Evolutionary conservation across 2,113 vertebrate genomes (phyloP).

Genomic region (Gallinago media): DNA sequence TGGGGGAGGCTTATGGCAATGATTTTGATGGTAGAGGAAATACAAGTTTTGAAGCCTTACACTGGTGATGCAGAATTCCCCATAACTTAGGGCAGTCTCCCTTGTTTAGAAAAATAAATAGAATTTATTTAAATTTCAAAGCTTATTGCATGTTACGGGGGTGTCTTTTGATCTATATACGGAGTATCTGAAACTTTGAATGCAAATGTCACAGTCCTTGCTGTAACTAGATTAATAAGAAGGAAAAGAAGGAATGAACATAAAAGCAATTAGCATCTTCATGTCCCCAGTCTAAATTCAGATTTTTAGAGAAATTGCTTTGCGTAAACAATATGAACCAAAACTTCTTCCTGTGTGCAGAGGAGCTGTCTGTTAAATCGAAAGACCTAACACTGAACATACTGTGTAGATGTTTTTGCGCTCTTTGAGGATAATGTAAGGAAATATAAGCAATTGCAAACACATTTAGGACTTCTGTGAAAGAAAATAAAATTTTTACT

Average conservation of each 20-base stretch:
- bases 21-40: background rate
- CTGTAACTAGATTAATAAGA: constrained; percentile 22
- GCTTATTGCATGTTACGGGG: background rate
- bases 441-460: background rate
- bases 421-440: background rate
- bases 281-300: background rate
- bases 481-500: background rate
- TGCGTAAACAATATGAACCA: background rate
- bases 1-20: background rate
- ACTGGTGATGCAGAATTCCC: background rate
- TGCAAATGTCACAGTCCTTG: background rate
- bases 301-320: background rate
- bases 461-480: background rate
- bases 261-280: constrained; percentile 29
- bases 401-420: background rate
- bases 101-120: background rate
- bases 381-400: background rate
- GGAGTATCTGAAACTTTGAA: background rate
- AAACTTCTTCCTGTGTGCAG: background rate
- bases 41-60: background rate
- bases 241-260: background rate
- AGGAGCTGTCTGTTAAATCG: background rate
- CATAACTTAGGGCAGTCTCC: background rate
- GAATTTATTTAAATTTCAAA: constrained; percentile 20
- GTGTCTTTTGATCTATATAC: constrained; percentile 5